Conservation (phyloP, 2,113 vertebrate species). For the Ochotona curzoniae region DNA sequence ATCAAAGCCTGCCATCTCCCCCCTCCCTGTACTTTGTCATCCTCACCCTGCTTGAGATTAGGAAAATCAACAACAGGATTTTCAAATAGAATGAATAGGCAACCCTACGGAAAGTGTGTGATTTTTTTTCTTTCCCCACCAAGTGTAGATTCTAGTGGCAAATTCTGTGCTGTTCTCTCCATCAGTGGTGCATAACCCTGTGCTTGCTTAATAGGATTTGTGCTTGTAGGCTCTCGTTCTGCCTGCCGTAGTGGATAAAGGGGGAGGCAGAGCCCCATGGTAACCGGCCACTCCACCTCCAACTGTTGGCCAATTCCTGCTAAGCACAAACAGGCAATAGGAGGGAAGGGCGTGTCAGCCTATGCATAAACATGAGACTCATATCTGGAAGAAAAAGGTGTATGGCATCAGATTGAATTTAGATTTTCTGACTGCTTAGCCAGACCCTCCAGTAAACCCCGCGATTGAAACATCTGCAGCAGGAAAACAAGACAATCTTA, state of each 20-base stretch:
- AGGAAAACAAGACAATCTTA: conserved; percentile 67
- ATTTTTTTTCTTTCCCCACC: conserved; percentile 33
- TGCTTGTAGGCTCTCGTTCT: conserved; percentile 68
- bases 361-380: conserved; percentile 63
- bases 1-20: conserved; percentile 77
- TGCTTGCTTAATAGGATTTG: conserved; percentile 84
- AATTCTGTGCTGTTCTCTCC: conserved; percentile 73
- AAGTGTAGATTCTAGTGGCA: conserved; percentile 63
- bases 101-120: conserved; percentile 57
- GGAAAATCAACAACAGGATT: conserved; percentile 55
- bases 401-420: conserved; percentile 14
- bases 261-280: conserved; percentile 74
- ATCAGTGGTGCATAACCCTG: conserved; percentile 70
- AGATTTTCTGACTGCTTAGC: conserved; percentile 63
- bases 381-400: conserved; percentile 37
- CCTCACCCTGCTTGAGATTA: conserved; percentile 54
- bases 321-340: background rate
- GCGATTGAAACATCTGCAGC: conserved; percentile 62
- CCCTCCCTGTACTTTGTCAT: conserved; percentile 40
- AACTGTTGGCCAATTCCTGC: conserved; percentile 72
- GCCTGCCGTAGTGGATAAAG: conserved; percentile 73
- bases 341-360: conserved; percentile 42
- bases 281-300: conserved; percentile 82
- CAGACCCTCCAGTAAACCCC: conserved; percentile 58
- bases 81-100: conserved; percentile 42